Evolutionary conservation across 23 tunicate species (phyloP).

Genomic region (Aplidium turbinatum): DNA sequence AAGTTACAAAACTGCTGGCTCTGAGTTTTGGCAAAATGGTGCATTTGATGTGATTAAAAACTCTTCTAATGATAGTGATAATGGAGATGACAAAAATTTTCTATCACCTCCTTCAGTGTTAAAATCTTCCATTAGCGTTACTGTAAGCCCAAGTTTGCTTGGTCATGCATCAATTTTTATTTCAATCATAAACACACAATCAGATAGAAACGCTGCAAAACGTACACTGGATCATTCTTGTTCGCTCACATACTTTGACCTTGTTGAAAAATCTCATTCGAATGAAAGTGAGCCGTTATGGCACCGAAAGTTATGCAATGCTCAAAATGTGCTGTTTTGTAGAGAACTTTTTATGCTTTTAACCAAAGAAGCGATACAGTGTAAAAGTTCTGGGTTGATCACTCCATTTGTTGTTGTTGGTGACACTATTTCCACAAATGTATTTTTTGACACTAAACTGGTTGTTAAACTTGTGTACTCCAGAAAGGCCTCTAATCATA

Average conservation of each 20-base stretch:
- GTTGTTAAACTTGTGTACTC: slow-evolving; percentile 49
- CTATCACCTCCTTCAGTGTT: background rate
- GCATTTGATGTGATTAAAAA: slow-evolving; percentile 88
- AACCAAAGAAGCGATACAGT: slow-evolving; percentile 80
- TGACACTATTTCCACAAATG: slow-evolving; percentile 55
- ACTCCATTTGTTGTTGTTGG: slow-evolving; percentile 78
- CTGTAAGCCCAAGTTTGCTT: slow-evolving; percentile 36
- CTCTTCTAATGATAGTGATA: slow-evolving; percentile 53
- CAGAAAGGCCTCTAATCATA: slow-evolving; percentile 9
- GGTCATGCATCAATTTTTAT: slow-evolving; percentile 46
- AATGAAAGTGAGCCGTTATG: slow-evolving; percentile 53
- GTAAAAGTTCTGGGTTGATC: slow-evolving; percentile 38
- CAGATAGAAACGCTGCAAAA: background rate
- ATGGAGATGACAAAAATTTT: slow-evolving; percentile 17
- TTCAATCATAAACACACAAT: slow-evolving; percentile 15
- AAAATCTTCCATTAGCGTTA: slow-evolving; percentile 42
- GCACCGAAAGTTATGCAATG: slow-evolving; percentile 71
- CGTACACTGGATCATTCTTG: background rate
- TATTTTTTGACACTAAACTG: slow-evolving; percentile 65
- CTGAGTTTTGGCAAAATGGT: slow-evolving; percentile 68
- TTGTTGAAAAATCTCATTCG: slow-evolving; percentile 18
- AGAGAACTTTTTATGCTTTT: slow-evolving; percentile 67
- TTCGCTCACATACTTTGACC: slow-evolving; percentile 12
- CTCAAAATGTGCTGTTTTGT: slow-evolving; percentile 87
- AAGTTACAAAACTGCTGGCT: slow-evolving; percentile 78